Conservation (phyloP, 2,113 vertebrate species). For the Terrapene triunguis region DNA sequence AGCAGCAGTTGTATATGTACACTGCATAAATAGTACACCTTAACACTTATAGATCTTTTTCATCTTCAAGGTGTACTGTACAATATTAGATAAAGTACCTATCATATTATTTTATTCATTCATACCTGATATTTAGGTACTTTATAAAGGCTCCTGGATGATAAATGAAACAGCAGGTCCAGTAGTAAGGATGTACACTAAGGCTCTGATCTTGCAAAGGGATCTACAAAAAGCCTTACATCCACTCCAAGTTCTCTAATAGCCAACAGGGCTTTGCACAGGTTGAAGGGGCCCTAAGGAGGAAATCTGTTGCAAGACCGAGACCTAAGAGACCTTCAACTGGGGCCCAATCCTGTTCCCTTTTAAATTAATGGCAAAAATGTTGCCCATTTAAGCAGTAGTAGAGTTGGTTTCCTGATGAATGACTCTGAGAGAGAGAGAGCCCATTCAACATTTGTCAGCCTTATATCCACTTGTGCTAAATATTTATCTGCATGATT, state of each 20-base stretch:
- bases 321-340: accelerated
- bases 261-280: accelerated
- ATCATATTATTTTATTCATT: constrained; percentile 44
- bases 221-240: neutral
- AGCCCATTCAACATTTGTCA: neutral
- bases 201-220: neutral
- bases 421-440: neutral
- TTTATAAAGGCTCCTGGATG: neutral
- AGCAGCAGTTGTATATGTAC: neutral
- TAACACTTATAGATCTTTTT: neutral
- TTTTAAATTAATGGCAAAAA: neutral
- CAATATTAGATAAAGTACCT: constrained; percentile 17
- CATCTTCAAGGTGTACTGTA: neutral
- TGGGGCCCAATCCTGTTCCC: neutral
- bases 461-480: neutral
- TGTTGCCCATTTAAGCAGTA: neutral
- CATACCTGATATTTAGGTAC: constrained; percentile 32
- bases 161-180: neutral
- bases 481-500: neutral
- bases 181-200: neutral
- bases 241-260: neutral
- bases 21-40: constrained; percentile 29
- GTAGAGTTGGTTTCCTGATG: neutral
- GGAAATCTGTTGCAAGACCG: neutral
- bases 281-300: accelerated